phyloP scores from a whole-genome alignment of 2,888 invertebrate species.

The Meiosimyza platycephala region DNA sequence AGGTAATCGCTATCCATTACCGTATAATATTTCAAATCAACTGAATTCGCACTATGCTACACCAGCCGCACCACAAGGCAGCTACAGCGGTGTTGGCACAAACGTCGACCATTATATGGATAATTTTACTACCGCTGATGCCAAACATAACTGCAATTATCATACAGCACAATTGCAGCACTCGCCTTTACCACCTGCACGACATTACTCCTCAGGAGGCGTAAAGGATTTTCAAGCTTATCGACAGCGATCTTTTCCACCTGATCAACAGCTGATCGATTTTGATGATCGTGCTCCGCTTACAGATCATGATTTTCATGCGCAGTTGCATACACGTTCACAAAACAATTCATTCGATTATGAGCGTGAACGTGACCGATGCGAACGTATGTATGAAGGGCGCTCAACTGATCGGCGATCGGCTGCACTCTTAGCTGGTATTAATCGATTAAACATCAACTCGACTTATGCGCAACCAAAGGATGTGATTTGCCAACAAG shows the following conservation, averaged over 20 bases:
- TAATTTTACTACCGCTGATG: background rate
- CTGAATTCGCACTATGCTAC: conserved; percentile 57
- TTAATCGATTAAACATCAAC: conserved; percentile 32
- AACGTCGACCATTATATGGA: conserved; percentile 5
- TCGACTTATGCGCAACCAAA: conserved; percentile 47
- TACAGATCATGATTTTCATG: conserved; percentile 53
- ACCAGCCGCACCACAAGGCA: conserved; percentile 44
- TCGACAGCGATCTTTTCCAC: conserved; percentile 57
- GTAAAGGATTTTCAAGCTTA: conserved; percentile 42
- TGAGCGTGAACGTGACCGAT: conserved; percentile 52
- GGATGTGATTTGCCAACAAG: conserved; percentile 48
- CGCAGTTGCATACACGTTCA: conserved; percentile 47
- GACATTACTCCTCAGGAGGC: conserved; percentile 19
- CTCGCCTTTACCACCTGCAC: conserved; percentile 31
- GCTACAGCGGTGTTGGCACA: conserved; percentile 27
- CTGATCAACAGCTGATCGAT: conserved; percentile 62
- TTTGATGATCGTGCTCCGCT: conserved; percentile 61
- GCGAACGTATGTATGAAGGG: conserved; percentile 43
- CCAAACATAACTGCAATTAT: conserved; percentile 53
- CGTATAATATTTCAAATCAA: conserved; percentile 64
- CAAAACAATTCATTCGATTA: conserved; percentile 53
- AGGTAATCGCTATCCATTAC: conserved; percentile 65
- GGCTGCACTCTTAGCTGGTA: conserved; percentile 2
- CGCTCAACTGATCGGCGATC: conserved; percentile 13
- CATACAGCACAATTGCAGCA: conserved; percentile 39